These are phyloP conservation scores for Galbula dea DNA, from an alignment of 2,113 vertebrate species.

Conservation along the genomic window DNA sequence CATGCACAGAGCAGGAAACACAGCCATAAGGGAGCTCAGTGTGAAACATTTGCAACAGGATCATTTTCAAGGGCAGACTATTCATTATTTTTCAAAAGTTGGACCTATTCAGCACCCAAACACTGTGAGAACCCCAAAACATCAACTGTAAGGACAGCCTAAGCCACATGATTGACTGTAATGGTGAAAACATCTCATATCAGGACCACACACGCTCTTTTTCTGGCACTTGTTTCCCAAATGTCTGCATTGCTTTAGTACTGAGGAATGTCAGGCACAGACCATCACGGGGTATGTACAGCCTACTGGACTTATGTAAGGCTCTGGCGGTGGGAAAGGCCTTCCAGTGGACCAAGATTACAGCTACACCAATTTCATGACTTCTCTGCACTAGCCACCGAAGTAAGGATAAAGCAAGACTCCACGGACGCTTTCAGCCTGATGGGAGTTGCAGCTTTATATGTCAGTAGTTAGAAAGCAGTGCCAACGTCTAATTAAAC, in stretches of 20 bases:
- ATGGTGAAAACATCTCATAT: background rate
- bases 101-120: background rate
- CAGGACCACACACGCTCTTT: background rate
- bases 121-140: background rate
- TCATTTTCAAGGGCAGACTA: background rate
- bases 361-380: background rate
- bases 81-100: background rate
- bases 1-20: background rate
- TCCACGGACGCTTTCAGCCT: background rate
- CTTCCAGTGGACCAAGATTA: background rate
- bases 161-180: fast-evolving
- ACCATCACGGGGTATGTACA: background rate
- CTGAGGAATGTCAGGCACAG: background rate
- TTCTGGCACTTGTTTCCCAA: background rate
- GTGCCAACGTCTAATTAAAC: background rate
- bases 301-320: background rate
- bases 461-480: background rate
- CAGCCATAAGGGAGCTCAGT: background rate
- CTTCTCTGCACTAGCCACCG: background rate
- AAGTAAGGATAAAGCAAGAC: background rate
- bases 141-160: background rate
- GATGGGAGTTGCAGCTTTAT: background rate
- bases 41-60: background rate
- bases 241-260: background rate
- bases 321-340: background rate